phyloP scores from a whole-genome alignment of 2,797 vertebrate species.

The Myotis findleyi region DNA sequence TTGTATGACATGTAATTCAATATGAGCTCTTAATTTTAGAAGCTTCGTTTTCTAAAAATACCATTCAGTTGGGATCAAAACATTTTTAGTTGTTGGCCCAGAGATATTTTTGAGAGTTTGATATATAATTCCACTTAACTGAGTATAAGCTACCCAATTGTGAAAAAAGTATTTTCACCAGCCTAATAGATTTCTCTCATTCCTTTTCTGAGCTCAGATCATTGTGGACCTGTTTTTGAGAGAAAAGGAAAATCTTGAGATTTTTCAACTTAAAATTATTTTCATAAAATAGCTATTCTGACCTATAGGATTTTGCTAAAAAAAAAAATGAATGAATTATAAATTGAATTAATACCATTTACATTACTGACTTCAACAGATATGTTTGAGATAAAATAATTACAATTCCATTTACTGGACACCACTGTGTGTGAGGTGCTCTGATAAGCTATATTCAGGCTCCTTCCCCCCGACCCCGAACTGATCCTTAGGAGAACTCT shows the following conservation, averaged over 20 bases:
- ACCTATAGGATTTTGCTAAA: not conserved
- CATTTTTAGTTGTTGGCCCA: not conserved
- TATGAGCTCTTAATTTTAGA: not conserved
- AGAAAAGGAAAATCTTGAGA: not conserved
- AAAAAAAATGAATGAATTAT: not conserved
- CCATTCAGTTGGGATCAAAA: conserved; percentile 16
- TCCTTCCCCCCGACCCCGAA: not conserved
- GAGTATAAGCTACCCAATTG: not conserved
- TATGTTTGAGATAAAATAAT: not conserved
- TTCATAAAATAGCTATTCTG: not conserved
- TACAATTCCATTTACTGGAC: not conserved
- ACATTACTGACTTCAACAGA: not conserved
- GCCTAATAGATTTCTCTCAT: conserved; percentile 11
- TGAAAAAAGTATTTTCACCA: not conserved
- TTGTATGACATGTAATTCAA: not conserved
- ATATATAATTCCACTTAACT: conserved; percentile 20
- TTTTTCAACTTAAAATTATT: not conserved
- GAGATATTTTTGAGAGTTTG: conserved; percentile 11
- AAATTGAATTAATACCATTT: not conserved
- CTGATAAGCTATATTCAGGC: not conserved
- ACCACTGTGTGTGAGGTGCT: not conserved
- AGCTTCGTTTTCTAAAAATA: conserved; percentile 10
- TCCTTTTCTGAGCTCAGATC: conserved; percentile 25
- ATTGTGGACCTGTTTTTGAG: not conserved
- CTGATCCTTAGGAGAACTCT: not conserved